Base-by-base conservation (phyloP, 2,113 vertebrate genomes). In the Gorilla gorilla region DNA sequence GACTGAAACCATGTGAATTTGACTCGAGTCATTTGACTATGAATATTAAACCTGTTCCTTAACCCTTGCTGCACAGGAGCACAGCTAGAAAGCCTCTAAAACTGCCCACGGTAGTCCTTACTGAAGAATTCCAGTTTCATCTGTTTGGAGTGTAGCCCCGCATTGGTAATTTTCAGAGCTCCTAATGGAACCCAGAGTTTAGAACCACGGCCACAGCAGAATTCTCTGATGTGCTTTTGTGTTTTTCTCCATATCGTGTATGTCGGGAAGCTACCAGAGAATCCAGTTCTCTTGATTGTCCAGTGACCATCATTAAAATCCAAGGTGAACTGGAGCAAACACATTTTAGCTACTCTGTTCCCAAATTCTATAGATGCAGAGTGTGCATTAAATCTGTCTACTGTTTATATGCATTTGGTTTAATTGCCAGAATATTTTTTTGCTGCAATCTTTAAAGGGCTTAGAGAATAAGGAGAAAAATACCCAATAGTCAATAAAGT, bases 11-110 rank as follows among this genome's bases (percentile, higher is more conserved):
- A 10, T 72, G 2, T 3, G 43, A 16, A 11, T 4, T 18, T 27
- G 55, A 10, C 17, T 14, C 2, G 1, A 3, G 0, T 27, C 45
- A 48, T 35, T 61, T n/a, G 0, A 0, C 13, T 7, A 0, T 1
- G 30, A 55, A 8, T 35, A 8, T 9, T 7, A 14, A 64, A 32
- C 17, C 52, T 35, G 17, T 2, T 9, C 55, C 73, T 61, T 13
- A 43, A 40, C 0, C 6, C 8, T 27, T 6, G 25, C 13, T 27
- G 45, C 72, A 6, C 1, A 64, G 61, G 61, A 0, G 0, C 5
- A 27, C 27, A 48, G 32, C 40, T 27, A 4, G 14, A 35, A 17
- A 66, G 2, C 32, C 35, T 6, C 57, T 8, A 5, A 20, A 20
- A 9, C 10, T 45, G 20, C 6, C 50, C 6, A 5, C 1, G 5